Percentiles rank a stretch among this genome's conserved stretches.
phyloP scores from a whole-genome alignment of 2,888 invertebrate genomes.

The Therioaphis trifolii region DNA sequence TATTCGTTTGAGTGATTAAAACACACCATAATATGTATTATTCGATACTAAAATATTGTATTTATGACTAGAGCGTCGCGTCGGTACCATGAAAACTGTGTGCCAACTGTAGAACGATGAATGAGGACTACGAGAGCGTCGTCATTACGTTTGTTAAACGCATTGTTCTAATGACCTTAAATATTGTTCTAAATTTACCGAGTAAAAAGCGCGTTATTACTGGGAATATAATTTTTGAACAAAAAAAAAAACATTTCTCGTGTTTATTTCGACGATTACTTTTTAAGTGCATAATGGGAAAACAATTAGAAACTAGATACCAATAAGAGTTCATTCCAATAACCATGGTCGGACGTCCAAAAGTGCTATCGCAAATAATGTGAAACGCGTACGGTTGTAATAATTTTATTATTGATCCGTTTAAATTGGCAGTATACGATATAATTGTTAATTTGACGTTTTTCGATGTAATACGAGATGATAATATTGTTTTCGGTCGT shows the following conservation, averaged over 20 bases:
- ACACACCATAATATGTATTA: too few relatives aligned
- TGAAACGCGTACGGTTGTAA: background rate
- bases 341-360: background rate
- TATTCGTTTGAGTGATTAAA: too few relatives aligned
- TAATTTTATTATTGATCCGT: background rate
- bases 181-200: slow-evolving; percentile 5
- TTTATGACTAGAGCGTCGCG: too few relatives aligned
- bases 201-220: slow-evolving; percentile 20
- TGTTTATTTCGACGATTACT: slow-evolving; percentile 10
- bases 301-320: slow-evolving; percentile 17
- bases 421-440: background rate
- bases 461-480: background rate
- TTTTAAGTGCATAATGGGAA: slow-evolving; percentile 8
- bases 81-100: too few relatives aligned
- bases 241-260: slow-evolving; percentile 4
- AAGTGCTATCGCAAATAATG: background rate
- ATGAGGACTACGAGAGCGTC: too few relatives aligned
- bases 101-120: too few relatives aligned
- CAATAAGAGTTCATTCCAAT: slow-evolving; percentile 8
- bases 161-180: slow-evolving; percentile 26
- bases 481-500: too few relatives aligned
- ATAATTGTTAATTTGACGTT: background rate
- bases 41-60: too few relatives aligned
- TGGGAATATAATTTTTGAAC: too few relatives aligned
- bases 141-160: slow-evolving; percentile 33